A percentile compares a stretch with the other conserved stretches of the same genome.
Conservation (phyloP, 2,113 vertebrate genomes). For the Otus sunia region DNA sequence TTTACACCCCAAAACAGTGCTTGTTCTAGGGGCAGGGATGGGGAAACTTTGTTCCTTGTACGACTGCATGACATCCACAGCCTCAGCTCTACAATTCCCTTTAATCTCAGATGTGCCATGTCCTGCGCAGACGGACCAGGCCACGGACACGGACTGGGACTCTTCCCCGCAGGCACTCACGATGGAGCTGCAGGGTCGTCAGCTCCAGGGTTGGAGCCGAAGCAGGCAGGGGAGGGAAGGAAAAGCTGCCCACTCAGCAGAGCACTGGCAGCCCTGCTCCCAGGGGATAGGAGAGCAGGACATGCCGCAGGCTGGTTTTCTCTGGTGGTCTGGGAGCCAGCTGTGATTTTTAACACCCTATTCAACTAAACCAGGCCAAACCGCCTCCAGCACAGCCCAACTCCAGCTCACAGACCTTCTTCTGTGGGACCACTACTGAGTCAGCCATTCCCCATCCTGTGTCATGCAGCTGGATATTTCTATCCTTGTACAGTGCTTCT, state of each 20-base stretch:
- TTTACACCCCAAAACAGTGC: neutral
- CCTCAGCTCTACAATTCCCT: accelerated
- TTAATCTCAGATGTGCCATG: accelerated
- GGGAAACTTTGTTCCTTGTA: neutral
- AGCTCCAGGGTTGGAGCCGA: accelerated
- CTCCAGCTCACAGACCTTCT: neutral
- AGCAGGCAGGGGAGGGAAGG: neutral
- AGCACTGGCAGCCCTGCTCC: neutral
- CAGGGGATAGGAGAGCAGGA: neutral
- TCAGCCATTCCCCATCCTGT: neutral
- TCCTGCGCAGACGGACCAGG: accelerated
- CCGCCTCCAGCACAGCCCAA: neutral
- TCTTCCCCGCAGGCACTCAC: neutral
- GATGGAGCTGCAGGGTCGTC: neutral
- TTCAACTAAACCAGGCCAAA: neutral
- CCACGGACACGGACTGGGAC: neutral
- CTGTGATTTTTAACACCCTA: neutral
- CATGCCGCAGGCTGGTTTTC: neutral
- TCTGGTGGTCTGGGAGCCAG: neutral
- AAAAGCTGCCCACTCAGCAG: neutral
- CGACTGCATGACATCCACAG: accelerated
- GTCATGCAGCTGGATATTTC: neutral
- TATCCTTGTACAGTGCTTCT: neutral
- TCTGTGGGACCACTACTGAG: neutral
- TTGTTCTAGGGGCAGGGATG: neutral